Base-by-base conservation (phyloP, 1,140 invertebrate species). In the Mizuhopecten yessoensis region DNA sequence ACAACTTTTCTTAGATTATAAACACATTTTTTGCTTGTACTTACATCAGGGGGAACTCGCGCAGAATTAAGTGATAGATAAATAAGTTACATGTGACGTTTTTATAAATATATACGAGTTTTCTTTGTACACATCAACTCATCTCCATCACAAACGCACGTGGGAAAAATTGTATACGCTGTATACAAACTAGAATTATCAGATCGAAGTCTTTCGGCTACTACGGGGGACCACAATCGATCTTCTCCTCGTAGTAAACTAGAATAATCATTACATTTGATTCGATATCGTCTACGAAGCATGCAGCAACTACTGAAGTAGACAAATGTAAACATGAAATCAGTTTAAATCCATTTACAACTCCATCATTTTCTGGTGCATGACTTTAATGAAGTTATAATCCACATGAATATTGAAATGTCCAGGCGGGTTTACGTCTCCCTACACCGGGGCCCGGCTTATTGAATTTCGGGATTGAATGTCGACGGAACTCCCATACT, bases 1-100 rank as follows among this genome's bases (percentile, higher is more conserved):
- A 75, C 13, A 75, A 75, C 23, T 7, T 75, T 75, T n/a, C n/a
- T n/a, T 75, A 75, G 23, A 75, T 75, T 75, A n/a, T 29, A 75
- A 75, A 75, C 57, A 75, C 57, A 75, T 75, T 75, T 39, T 75
- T 75, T 75, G 45, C 57, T 75, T 75, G 57, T 75, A 75, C 57
- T 75, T 75, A 75, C n/a, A 75, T 17, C 57, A n/a, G n/a, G 1
- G 0, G 3, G n/a, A n/a, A 1, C 57, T 75, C 57, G 9, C 5
- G 57, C 23, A 29, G 57, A 29, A 75, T 75, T 75, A 29, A 75
- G 57, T 29, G n/a, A 45, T 10, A 17, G 9, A 45, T 17, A 45
- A 9, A 45, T 17, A 45, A 39, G 17, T 13, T 45, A 75, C 9
- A 75, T 29, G 57, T 75, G 57, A 75, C n/a, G 57, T 75, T n/a